Conservation (phyloP, 2,888 invertebrate genomes). For the Mythimna lalbum region DNA sequence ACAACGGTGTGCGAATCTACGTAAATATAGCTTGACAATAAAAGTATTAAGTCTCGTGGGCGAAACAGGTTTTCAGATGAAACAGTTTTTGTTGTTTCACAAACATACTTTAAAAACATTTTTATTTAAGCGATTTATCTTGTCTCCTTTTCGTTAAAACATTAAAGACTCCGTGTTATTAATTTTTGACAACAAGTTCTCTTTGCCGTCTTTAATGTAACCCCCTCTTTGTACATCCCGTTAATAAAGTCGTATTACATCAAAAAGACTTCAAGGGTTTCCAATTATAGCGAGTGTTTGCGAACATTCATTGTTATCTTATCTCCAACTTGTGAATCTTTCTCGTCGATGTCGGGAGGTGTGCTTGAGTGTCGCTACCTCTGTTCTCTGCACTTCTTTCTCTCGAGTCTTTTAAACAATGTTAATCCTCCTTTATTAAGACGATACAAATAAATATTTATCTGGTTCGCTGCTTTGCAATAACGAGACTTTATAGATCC, state of each 20-base stretch:
- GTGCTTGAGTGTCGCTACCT: slow-evolving; percentile 62
- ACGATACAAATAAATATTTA: slow-evolving; percentile 53
- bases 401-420: slow-evolving; percentile 44
- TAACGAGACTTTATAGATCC: slow-evolving; percentile 48
- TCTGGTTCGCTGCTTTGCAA: slow-evolving; percentile 37
- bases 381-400: slow-evolving; percentile 54
- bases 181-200: slow-evolving; percentile 34
- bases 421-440: slow-evolving; percentile 52
- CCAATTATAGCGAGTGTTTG: slow-evolving; percentile 70
- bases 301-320: slow-evolving; percentile 71
- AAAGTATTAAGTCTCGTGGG: slow-evolving; percentile 33
- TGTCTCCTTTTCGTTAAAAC: slow-evolving; percentile 24
- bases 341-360: slow-evolving; percentile 56
- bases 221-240: slow-evolving; percentile 66
- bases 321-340: slow-evolving; percentile 67
- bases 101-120: slow-evolving; percentile 30
- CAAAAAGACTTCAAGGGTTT: slow-evolving; percentile 67
- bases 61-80: slow-evolving; percentile 26
- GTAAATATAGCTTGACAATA: slow-evolving; percentile 17
- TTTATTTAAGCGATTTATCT: slow-evolving; percentile 22
- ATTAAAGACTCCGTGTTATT: slow-evolving; percentile 23
- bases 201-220: slow-evolving; percentile 64
- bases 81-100: slow-evolving; percentile 31
- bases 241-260: slow-evolving; percentile 67
- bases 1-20: slow-evolving; percentile 14